Conservation (phyloP, 2,797 vertebrate species). For the Gobionotothen gibberifrons region DNA sequence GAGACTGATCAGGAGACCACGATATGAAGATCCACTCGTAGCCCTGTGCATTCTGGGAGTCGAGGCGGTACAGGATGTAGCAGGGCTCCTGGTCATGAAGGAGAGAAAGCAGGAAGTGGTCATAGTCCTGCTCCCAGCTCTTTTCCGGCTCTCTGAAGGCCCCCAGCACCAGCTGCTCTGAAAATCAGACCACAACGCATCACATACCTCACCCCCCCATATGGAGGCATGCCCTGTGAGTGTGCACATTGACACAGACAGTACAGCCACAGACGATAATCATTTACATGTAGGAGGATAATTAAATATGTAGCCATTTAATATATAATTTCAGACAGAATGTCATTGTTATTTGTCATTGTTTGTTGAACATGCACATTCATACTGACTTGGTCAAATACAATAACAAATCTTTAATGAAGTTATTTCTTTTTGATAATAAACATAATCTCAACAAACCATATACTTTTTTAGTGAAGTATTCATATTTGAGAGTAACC, state of each 20-base stretch:
- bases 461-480: not conserved
- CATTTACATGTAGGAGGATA: not conserved
- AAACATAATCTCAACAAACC: not conserved
- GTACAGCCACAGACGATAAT: not conserved
- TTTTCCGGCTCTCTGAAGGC: slow-evolving; percentile 89
- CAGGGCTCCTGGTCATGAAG: slow-evolving; percentile 93
- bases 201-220: slow-evolving; percentile 63
- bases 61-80: slow-evolving; percentile 96
- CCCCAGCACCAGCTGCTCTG: slow-evolving; percentile 97
- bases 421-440: not conserved
- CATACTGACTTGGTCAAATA: not conserved
- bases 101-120: slow-evolving; percentile 90
- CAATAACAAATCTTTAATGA: not conserved
- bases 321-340: not conserved
- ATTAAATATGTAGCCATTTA: not conserved
- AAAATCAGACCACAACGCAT: slow-evolving; percentile 80
- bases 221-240: slow-evolving; percentile 15
- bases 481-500: not conserved
- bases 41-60: slow-evolving; percentile 96
- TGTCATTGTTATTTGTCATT: not conserved
- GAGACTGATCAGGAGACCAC: slow-evolving; percentile 98
- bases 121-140: slow-evolving; percentile 95
- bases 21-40: slow-evolving; percentile 98
- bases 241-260: slow-evolving; percentile 12
- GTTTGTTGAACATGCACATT: not conserved